Conservation (phyloP, 2,888 invertebrate species). For the Acanthopleura granulata region DNA sequence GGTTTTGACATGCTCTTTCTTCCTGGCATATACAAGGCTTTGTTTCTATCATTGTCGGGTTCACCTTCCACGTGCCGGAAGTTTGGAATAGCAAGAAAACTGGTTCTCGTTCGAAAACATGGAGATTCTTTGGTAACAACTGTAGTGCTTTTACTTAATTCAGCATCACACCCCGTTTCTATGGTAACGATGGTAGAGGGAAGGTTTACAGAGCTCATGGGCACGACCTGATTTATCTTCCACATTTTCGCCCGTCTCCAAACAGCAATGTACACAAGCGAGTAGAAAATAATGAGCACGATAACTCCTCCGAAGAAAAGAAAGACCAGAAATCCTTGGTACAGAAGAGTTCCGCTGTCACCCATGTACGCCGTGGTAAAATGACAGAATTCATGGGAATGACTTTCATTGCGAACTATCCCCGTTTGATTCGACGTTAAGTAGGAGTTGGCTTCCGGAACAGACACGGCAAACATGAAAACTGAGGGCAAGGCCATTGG, state of each 20-base stretch:
- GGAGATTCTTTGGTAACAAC: background rate
- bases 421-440: background rate
- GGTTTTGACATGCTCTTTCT: too few species aligned
- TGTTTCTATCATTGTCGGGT: too few species aligned
- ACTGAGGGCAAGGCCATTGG: conserved; percentile 40
- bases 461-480: conserved; percentile 48
- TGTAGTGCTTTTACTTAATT: background rate
- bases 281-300: conserved; percentile 45
- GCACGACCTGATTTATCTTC: background rate
- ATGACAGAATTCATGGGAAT: conserved; percentile 40
- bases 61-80: too few species aligned
- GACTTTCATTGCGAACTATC: too few species aligned
- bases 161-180: too few species aligned
- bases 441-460: conserved; percentile 32
- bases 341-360: conserved; percentile 33
- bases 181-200: too few species aligned
- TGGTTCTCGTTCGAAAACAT: too few species aligned
- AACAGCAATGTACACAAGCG: conserved; percentile 44
- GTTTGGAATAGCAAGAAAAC: too few species aligned
- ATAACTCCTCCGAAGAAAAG: conserved; percentile 38
- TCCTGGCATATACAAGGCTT: too few species aligned
- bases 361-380: conserved; percentile 47
- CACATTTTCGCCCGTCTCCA: conserved; percentile 44
- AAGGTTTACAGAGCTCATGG: background rate
- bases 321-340: conserved; percentile 40